These are phyloP conservation scores for Oreochromis aureus DNA, from an alignment of 2,113 vertebrate genomes.

Conservation along the genomic window DNA sequence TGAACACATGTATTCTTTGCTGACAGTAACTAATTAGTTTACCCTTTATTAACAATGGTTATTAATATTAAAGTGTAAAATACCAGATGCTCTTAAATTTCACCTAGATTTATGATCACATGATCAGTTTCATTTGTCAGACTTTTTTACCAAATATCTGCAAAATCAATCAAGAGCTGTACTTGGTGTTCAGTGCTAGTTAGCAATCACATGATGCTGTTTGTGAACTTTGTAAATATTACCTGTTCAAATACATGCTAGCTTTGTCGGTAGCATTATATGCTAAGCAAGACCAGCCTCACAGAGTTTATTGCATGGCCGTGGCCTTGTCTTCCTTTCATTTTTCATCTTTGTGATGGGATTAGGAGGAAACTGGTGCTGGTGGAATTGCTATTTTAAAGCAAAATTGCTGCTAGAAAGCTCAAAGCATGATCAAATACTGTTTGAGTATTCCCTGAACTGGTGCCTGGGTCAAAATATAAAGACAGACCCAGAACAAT, in stretches of 20 bases:
- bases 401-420: neutral
- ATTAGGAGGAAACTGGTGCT: neutral
- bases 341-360: neutral
- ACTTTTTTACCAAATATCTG: neutral
- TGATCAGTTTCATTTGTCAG: neutral
- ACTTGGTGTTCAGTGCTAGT: neutral
- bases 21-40: neutral
- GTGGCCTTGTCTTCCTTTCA: neutral
- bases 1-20: neutral
- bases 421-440: neutral
- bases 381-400: neutral
- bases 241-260: neutral
- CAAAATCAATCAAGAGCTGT: neutral
- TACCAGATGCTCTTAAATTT: neutral
- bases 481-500: neutral
- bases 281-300: neutral
- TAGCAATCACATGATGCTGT: neutral
- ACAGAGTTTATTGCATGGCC: accelerated
- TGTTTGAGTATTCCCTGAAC: neutral
- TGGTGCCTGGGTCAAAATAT: neutral
- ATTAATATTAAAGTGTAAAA: neutral
- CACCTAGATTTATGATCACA: neutral
- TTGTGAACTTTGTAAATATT: neutral
- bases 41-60: neutral
- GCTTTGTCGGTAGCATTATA: neutral